Conservation (phyloP, 1,140 invertebrate species). For the Pseudoatta argentina region DNA sequence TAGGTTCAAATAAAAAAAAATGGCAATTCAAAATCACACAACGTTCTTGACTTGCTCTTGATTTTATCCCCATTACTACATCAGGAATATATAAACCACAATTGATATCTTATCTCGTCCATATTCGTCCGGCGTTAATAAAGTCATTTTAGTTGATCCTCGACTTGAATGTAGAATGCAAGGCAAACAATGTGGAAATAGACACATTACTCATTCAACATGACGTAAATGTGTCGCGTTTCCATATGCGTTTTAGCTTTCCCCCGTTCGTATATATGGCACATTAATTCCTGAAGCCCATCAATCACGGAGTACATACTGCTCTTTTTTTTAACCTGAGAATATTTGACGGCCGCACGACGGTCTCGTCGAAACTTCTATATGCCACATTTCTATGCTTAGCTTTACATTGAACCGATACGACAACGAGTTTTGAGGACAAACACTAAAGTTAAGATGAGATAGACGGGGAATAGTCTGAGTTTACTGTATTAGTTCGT, state of each 20-base stretch:
- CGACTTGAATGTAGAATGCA: conserved; percentile 17
- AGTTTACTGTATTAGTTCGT: conserved; percentile 58
- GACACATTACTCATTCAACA: conserved; percentile 53
- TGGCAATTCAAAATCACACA: background rate
- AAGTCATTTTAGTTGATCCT: conserved; percentile 28
- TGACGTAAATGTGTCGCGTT: conserved; percentile 50
- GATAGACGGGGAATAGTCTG: conserved; percentile 59
- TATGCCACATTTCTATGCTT: conserved; percentile 13
- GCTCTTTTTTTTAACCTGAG: background rate
- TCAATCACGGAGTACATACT: conserved; percentile 40
- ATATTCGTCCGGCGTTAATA: conserved; percentile 12
- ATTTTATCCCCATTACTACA: background rate
- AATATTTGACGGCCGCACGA: conserved; percentile 24
- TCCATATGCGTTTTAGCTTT: conserved; percentile 14
- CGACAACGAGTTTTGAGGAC: conserved; percentile 59
- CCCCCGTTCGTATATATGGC: background rate
- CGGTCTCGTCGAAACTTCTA: conserved; percentile 24
- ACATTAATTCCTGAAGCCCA: conserved; percentile 48
- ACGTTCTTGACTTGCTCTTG: background rate
- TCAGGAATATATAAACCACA: background rate
- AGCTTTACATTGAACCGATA: conserved; percentile 47
- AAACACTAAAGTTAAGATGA: conserved; percentile 63
- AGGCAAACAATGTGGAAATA: conserved; percentile 50
- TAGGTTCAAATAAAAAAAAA: background rate
- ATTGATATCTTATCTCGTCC: background rate